Base-by-base conservation (phyloP, 2,797 vertebrate genomes). In the Xenentodon cancila region DNA sequence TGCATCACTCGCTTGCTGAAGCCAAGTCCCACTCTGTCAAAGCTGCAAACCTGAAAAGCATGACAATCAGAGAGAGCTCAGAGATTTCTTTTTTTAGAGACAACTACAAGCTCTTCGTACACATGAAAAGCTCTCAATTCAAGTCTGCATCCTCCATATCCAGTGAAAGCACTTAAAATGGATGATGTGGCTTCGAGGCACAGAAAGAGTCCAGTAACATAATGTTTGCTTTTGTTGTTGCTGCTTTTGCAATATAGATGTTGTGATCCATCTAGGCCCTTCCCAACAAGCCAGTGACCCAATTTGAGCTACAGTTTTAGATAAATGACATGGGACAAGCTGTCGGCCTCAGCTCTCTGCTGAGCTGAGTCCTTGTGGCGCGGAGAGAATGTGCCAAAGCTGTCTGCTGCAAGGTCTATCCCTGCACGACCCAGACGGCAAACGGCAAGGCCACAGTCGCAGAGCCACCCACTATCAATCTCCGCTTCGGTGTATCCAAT, bases 11-110 rank as follows among this genome's bases (percentile, higher is more conserved):
- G 82, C 71, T 87, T 92, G 83, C 93, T 94, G 73, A 95, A 95
- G 51, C 94, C 94, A 53, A 95, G 79, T 48, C 94, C 94, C 62
- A 90, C 91, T 64, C 94, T 84, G 84, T 95, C 94, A 78, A 93
- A 95, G 47, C 89, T 78, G 32, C 94, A 94, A 34, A 94, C 93
- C 94, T 95, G 70, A 55, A 27, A 75, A 25, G 57, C 8, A 21
- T 22, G 59, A 82, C 53, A 80, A 13, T 3, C 5, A 5, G 3
- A n/a, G 19, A 63, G 48, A 81, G 1, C 11, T 46, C 27, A 43
- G 9, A 1, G 11, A 56, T 50, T 37, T 49, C 54, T 52, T 53
- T 9, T 25, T 25, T 25, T 3, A 25, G 25, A 54, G 53, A 53
- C 22, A 55, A 43, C 45, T 53, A 1, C 19, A n/a, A 12, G 22